These are phyloP conservation scores for Radopholus similis DNA, from an alignment of 1,140 invertebrate genomes.

Conservation along the genomic window DNA sequence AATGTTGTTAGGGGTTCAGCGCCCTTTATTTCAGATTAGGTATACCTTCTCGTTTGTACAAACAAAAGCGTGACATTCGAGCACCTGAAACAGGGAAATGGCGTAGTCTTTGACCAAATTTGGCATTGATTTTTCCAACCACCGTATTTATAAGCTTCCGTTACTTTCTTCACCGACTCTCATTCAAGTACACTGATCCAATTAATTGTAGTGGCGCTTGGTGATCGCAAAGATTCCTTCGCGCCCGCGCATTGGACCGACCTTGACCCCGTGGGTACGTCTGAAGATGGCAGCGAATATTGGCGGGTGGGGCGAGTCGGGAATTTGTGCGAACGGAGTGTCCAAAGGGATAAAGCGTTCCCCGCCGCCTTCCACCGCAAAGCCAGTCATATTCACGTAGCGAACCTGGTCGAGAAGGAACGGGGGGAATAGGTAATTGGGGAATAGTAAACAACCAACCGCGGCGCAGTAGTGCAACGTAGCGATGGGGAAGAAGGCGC, in stretches of 20 bases:
- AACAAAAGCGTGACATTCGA: conserved; percentile 98
- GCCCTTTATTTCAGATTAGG: too few relatives aligned
- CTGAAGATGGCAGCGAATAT: conserved; percentile 92
- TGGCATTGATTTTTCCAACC: background rate
- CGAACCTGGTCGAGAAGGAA: conserved; percentile 60
- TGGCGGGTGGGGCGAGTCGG: conserved; percentile 79
- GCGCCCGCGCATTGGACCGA: conserved; percentile 9
- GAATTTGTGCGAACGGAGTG: conserved; percentile 82
- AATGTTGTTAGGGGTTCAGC: background rate
- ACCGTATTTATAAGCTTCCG: background rate
- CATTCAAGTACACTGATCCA: background rate
- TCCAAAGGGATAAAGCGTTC: conserved; percentile 90
- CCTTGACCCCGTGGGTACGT: conserved; percentile 92
- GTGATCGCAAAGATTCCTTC: background rate
- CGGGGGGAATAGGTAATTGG: background rate
- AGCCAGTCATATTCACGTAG: conserved; percentile 69
- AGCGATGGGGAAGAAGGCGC: conserved; percentile 93
- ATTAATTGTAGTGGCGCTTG: too few relatives aligned
- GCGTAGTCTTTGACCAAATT: background rate
- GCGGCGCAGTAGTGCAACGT: conserved; percentile 94
- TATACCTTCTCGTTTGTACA: conserved; percentile 70
- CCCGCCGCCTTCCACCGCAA: conserved; percentile 61
- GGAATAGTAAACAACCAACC: conserved; percentile 64
- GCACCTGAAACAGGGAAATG: conserved; percentile 62
- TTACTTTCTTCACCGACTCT: background rate